Evolutionary conservation across 2,113 vertebrate species (phyloP).

Genomic region (Ancistrus triradiatus): DNA sequence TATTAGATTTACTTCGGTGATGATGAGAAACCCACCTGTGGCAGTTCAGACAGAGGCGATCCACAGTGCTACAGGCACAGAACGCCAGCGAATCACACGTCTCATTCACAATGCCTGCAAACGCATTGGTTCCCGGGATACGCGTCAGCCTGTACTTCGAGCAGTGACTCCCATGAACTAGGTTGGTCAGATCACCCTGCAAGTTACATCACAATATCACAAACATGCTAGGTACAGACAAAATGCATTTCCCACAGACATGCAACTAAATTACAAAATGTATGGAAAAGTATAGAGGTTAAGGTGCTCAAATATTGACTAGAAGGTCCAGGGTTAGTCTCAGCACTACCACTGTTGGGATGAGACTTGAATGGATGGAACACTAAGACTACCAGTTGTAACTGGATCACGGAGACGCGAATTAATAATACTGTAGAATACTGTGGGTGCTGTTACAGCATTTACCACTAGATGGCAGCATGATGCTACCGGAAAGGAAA

Average conservation of each 20-base stretch:
- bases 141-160: slow-evolving; percentile 90
- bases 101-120: slow-evolving; percentile 95
- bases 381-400: no score
- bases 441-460: not conserved
- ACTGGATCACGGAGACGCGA: no score
- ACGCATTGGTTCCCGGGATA: slow-evolving; percentile 93
- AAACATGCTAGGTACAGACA: not conserved
- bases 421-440: no score
- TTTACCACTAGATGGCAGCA: slow-evolving; percentile 49
- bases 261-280: no score
- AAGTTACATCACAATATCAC: slow-evolving; percentile 12
- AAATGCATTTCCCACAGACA: not conserved
- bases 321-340: no score
- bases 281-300: no score
- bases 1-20: not conserved
- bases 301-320: no score
- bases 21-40: slow-evolving; percentile 75
- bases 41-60: slow-evolving; percentile 97
- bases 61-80: slow-evolving; percentile 97
- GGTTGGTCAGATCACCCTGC: slow-evolving; percentile 95
- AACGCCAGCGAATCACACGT: slow-evolving; percentile 94
- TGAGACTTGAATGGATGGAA: no score
- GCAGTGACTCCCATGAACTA: slow-evolving; percentile 95
- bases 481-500: not conserved
- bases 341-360: no score